phyloP scores from a whole-genome alignment of 2,797 vertebrate species.

The Platyrinchus mystaceus region DNA sequence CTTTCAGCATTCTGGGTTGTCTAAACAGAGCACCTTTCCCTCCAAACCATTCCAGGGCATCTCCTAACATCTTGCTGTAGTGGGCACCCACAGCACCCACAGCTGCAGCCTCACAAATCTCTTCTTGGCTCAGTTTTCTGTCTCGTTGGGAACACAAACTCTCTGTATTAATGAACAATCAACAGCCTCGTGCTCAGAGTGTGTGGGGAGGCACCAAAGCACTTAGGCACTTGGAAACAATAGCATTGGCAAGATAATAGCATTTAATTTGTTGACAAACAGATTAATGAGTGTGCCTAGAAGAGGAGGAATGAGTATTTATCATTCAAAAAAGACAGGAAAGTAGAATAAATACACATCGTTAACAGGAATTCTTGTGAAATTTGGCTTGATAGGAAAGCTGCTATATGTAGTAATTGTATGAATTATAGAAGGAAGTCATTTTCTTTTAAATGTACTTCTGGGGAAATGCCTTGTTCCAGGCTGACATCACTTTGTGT shows the following conservation, averaged over 20 bases:
- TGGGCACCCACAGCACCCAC: not conserved
- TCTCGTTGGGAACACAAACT: not conserved
- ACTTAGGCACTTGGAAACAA: constrained; percentile 35
- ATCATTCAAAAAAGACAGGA: constrained; percentile 8
- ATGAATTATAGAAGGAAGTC: not conserved
- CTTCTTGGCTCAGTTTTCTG: not conserved
- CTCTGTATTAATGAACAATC: not conserved
- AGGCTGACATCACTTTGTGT: not conserved
- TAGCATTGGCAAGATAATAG: constrained; percentile 43
- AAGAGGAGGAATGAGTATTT: constrained; percentile 18
- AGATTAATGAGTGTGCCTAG: constrained; percentile 31
- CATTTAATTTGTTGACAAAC: constrained; percentile 63
- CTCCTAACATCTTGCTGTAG: not conserved
- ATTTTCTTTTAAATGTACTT: not conserved
- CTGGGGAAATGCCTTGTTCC: not conserved
- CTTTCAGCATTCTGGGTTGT: not conserved
- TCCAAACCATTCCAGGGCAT: not conserved
- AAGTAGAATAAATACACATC: not conserved
- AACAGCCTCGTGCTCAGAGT: not conserved
- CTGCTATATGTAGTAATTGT: not conserved
- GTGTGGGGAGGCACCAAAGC: not conserved
- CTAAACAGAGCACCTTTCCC: not conserved
- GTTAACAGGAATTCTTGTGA: not conserved
- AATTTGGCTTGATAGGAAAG: not conserved
- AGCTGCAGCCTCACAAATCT: not conserved